Percentiles rank a stretch among this genome's conserved stretches.
Conservation (phyloP, 2,113 vertebrate species). For the Saccopteryx leptura region DNA sequence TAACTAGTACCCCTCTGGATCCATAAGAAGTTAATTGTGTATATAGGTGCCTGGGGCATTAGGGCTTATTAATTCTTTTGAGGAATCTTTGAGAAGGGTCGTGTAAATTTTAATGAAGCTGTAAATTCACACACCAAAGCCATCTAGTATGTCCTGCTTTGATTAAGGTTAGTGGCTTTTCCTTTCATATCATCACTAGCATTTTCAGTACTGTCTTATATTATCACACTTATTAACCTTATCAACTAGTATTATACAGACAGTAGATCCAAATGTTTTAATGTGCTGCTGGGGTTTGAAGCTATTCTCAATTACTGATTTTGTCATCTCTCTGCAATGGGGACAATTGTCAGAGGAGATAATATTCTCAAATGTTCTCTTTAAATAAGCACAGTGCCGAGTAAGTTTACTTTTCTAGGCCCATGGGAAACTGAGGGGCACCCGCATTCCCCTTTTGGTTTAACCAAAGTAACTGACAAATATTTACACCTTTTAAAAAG, state of each 20-base stretch:
- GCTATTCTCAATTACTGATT: neutral
- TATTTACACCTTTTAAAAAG: slow-evolving; percentile 1
- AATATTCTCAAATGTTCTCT: neutral
- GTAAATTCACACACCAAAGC: neutral
- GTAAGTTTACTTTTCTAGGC: neutral
- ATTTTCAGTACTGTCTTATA: slow-evolving; percentile 40
- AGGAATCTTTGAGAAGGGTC: slow-evolving; percentile 15
- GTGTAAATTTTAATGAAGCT: slow-evolving; percentile 11
- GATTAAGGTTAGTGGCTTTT: neutral
- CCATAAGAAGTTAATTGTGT: neutral
- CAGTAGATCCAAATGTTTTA: neutral
- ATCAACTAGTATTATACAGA: neutral
- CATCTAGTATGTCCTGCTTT: neutral
- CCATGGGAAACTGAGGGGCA: neutral
- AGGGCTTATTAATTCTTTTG: slow-evolving; percentile 57
- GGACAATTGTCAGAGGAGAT: neutral
- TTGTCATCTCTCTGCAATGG: neutral
- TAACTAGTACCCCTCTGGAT: neutral
- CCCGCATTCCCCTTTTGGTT: neutral
- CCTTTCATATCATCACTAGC: neutral
- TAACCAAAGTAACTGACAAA: slow-evolving; percentile 13
- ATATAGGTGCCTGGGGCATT: neutral
- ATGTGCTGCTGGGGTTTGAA: neutral
- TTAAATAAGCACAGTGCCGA: slow-evolving; percentile 17
- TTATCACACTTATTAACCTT: neutral